Percentiles rank a stretch among this genome's conserved stretches.
These are phyloP conservation scores for Muntiacus muntjak DNA, from an alignment of 2,113 vertebrate genomes.

Conservation along the genomic window DNA sequence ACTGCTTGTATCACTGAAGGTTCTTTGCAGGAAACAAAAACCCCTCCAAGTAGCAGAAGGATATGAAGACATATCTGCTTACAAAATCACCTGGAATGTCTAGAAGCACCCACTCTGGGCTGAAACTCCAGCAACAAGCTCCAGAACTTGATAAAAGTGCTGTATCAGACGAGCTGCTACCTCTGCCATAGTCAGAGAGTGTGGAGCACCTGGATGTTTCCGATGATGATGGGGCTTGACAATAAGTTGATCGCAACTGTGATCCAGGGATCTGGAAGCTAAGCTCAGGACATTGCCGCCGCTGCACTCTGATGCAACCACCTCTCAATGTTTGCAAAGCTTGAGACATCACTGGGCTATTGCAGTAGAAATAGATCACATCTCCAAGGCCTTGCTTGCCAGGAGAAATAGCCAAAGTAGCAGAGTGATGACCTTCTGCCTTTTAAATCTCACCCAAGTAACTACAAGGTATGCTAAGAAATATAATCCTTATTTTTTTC, in stretches of 20 bases:
- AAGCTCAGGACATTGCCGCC: neutral
- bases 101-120: neutral
- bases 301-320: conserved; percentile 16
- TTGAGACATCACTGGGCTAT: neutral
- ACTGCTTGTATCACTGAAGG: neutral
- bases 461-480: neutral
- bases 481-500: neutral
- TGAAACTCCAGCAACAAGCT: neutral
- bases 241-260: neutral
- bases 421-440: neutral
- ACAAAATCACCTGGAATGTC: neutral
- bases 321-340: conserved; percentile 30
- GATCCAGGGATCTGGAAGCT: neutral
- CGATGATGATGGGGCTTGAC: neutral
- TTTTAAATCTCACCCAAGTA: neutral
- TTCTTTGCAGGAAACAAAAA: neutral
- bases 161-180: neutral
- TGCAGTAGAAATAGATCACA: neutral
- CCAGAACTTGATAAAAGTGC: neutral
- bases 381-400: neutral
- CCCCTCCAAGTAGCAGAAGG: neutral
- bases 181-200: neutral
- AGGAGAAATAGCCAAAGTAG: neutral
- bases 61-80: neutral
- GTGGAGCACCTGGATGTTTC: neutral